Evolutionary conservation across 2,113 vertebrate genomes (phyloP).

Genomic region (Xiphorhynchus elegans): DNA sequence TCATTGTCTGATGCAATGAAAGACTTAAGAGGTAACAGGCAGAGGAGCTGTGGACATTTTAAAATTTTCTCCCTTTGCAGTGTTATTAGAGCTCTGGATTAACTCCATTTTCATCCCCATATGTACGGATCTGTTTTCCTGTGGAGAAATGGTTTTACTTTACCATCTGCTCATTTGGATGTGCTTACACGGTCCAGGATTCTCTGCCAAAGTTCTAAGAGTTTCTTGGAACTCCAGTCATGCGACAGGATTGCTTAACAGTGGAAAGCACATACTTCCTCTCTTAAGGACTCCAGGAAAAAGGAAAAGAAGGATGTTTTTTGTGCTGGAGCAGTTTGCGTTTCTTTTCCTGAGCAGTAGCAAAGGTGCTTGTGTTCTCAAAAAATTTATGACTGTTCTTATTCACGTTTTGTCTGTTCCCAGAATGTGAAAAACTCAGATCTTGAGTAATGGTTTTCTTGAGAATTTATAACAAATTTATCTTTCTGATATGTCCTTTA

Average conservation of each 20-base stretch:
- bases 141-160: background rate
- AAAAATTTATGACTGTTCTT: background rate
- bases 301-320: background rate
- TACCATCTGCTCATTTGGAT: background rate
- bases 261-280: background rate
- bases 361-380: background rate
- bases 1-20: background rate
- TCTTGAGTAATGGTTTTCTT: background rate
- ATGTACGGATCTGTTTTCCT: background rate
- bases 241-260: background rate
- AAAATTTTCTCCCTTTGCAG: background rate
- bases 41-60: background rate
- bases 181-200: background rate
- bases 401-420: background rate
- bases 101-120: background rate
- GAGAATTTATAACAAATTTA: background rate
- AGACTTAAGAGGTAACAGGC: background rate
- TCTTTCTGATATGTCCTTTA: background rate
- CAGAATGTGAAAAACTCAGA: background rate
- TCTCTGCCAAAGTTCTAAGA: background rate
- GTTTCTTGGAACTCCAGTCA: conserved; percentile 43
- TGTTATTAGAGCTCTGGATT: background rate
- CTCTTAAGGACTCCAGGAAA: background rate
- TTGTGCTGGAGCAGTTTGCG: background rate
- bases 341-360: background rate